Percentiles rank a stretch among this genome's conserved stretches.
Evolutionary conservation across 1,140 invertebrate genomes (phyloP).

Genomic region (Frieseomelitta varia): DNA sequence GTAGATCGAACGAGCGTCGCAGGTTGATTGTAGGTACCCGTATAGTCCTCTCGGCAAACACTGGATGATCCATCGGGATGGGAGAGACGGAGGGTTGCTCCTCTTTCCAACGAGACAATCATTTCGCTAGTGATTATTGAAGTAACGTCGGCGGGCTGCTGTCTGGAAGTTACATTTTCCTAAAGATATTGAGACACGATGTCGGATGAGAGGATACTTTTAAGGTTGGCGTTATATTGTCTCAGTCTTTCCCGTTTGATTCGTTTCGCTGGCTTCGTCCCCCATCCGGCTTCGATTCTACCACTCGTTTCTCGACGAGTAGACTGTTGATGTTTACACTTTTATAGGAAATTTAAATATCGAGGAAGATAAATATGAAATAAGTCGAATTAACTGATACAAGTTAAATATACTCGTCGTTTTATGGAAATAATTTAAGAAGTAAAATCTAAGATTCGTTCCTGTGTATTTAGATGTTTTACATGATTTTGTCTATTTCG

Average conservation of each 20-base stretch:
- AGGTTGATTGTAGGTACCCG: slow-evolving; percentile 54
- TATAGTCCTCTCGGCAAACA: not conserved
- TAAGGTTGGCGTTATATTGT: not conserved
- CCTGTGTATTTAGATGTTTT: too few relatives aligned
- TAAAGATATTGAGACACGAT: not conserved
- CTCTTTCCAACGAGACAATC: slow-evolving; percentile 13
- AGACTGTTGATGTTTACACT: not conserved
- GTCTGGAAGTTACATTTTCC: not conserved
- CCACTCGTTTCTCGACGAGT: not conserved
- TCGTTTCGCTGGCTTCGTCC: not conserved
- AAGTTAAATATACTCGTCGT: too few relatives aligned
- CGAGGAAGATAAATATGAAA: not conserved
- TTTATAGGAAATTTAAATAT: not conserved
- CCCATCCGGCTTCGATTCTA: not conserved
- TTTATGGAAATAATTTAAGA: too few relatives aligned
- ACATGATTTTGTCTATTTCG: too few relatives aligned
- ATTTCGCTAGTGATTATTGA: slow-evolving; percentile 11
- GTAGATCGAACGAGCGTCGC: slow-evolving; percentile 44
- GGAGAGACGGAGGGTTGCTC: not conserved
- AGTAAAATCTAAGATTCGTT: too few relatives aligned
- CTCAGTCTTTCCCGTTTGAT: not conserved
- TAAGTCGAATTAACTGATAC: too few relatives aligned
- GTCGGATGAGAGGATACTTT: too few relatives aligned
- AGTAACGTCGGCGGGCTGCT: not conserved
- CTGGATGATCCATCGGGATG: slow-evolving; percentile 14